phyloP scores from a whole-genome alignment of 2,888 invertebrate species.

The Parnassius glacialis region DNA sequence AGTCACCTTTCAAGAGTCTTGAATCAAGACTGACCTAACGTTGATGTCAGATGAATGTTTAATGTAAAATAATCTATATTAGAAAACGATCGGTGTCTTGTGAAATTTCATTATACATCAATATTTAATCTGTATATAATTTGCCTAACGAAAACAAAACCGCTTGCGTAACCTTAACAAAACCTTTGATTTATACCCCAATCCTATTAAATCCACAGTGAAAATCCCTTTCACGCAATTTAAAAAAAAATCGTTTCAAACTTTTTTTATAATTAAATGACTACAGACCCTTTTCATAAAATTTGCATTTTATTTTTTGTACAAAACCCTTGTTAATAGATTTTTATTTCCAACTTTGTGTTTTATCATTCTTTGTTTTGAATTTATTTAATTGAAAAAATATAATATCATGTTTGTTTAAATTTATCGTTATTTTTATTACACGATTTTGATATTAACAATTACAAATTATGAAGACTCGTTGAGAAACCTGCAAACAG shows the following conservation, averaged over 20 bases:
- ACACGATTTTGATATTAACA: too few species aligned
- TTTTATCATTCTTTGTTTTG: background rate
- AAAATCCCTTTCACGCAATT: background rate
- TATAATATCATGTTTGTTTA: too few species aligned
- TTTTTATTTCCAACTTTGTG: background rate
- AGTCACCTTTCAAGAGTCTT: too few species aligned
- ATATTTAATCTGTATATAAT: background rate
- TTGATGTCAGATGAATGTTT: too few species aligned
- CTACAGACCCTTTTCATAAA: conserved; percentile 1
- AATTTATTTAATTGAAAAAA: background rate
- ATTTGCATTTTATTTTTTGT: background rate
- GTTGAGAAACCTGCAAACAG: too few species aligned
- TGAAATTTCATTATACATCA: too few species aligned
- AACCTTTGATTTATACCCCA: background rate
- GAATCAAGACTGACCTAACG: too few species aligned
- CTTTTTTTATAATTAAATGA: background rate
- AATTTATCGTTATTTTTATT: too few species aligned
- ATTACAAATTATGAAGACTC: too few species aligned
- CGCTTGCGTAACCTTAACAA: background rate
- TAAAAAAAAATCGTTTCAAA: background rate
- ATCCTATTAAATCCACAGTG: background rate
- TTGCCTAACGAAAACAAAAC: background rate
- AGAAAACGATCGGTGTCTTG: too few species aligned
- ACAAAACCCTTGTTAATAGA: background rate
- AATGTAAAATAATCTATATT: too few species aligned